Base-by-base conservation (phyloP, 2,888 invertebrate species). In the Drosophila lutescens region DNA sequence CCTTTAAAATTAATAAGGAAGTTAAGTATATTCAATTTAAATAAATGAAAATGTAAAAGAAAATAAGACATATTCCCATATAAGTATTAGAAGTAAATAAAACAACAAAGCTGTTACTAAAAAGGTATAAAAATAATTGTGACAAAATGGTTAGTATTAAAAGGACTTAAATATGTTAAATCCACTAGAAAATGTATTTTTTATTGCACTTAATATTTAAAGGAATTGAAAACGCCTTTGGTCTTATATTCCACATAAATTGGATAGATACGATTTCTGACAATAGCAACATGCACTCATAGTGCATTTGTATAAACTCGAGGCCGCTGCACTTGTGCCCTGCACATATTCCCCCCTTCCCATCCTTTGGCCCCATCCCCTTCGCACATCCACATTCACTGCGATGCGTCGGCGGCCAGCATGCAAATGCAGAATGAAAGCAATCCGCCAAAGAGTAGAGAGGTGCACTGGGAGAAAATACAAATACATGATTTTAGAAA, bases 261-360 rank as follows among this genome's bases (percentile, higher is more conserved):
- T 51, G 8, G 10, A 57, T n/a, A 34, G 41, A 23, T 38, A 17
- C 46, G n/a, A 30, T 44, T 67, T 44, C 62, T 70, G 78, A 71
- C 79, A 86, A 84, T 68, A 74, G 74, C 77, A 86, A 77, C 87
- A 80, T 74, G 84, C 78, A 76, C 74, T 86, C 76, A 58, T 51
- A 71, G 81, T 86, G 86, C 86, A 86, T 85, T 85, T 80, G 75
- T 79, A 80, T 88, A 80, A 73, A 82, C 77, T 77, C 75, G 80
- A 78, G 80, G 80, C 78, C 74, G 78, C 77, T 89, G 87, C 87
- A 89, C 82, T 89, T 89, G 88, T 85, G 81, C 78, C 88, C 82
- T 56, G 50, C 57, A 54, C 65, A 65, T 66, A 46, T 13, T 61
- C 58, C 53, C 34, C 34, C 58, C 15, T 53, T 13, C 43, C n/a